Percentiles rank a stretch among this genome's conserved stretches.
These are phyloP conservation scores for Anoplius nigerrimus DNA, from an alignment of 2,888 invertebrate species.

Conservation along the genomic window DNA sequence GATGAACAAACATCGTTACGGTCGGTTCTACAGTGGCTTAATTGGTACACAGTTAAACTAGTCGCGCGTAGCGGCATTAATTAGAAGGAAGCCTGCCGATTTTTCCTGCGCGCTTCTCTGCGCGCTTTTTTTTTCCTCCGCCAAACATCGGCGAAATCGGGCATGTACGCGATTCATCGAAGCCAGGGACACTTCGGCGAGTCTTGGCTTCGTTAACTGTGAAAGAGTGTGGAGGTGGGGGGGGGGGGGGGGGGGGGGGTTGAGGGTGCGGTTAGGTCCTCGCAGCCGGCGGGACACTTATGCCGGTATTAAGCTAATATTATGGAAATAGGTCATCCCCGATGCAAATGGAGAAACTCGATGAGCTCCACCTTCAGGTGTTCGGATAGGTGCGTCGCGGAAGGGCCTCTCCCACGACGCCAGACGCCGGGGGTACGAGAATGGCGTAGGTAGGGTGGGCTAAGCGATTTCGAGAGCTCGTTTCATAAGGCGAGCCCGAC, in stretches of 20 bases:
- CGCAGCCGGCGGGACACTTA: slow-evolving; percentile 32
- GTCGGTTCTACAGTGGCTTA: too few relatives aligned
- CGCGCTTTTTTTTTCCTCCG: not conserved
- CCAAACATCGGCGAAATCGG: not conserved
- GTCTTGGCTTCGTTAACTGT: slow-evolving; percentile 19
- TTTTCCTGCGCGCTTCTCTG: not conserved
- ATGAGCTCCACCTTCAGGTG: slow-evolving; percentile 55
- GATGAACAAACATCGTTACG: too few relatives aligned
- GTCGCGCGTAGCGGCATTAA: too few relatives aligned
- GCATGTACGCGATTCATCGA: not conserved
- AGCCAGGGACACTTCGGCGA: not conserved
- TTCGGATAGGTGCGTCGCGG: slow-evolving; percentile 46
- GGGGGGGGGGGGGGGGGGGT: not conserved
- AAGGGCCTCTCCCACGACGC: slow-evolving; percentile 23
- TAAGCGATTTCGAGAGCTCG: slow-evolving; percentile 40
- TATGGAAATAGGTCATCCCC: slow-evolving; percentile 59
- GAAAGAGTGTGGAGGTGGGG: slow-evolving; percentile 34
- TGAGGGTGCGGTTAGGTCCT: slow-evolving; percentile 18
- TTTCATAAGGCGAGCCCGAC: slow-evolving; percentile 41
- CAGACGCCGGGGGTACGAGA: not conserved
- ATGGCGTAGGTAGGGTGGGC: slow-evolving; percentile 7
- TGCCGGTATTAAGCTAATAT: slow-evolving; percentile 37
- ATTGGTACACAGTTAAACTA: too few relatives aligned
- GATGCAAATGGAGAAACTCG: slow-evolving; percentile 65
- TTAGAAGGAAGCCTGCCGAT: too few relatives aligned